A percentile compares a stretch with the other conserved stretches of the same genome.
phyloP scores from a whole-genome alignment of 2,797 vertebrate genomes.

The Anas capensis region DNA sequence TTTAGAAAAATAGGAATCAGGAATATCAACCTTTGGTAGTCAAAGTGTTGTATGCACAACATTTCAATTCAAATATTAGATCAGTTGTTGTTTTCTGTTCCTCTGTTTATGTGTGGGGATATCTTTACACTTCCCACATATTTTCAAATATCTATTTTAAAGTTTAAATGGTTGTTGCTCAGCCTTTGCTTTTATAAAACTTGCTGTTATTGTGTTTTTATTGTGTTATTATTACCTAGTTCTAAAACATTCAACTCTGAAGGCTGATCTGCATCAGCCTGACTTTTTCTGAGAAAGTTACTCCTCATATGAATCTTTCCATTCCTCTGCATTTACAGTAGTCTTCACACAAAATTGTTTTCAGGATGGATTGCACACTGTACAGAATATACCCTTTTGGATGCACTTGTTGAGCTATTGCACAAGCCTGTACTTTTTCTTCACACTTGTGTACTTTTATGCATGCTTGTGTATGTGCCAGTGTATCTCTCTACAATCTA shows the following conservation, averaged over 20 bases:
- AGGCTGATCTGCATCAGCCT: not conserved
- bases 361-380: not conserved
- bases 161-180: not conserved
- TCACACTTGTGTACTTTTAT: fast-evolving
- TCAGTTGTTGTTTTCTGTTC: not conserved
- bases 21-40: not conserved
- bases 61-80: not conserved
- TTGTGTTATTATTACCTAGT: not conserved
- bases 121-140: not conserved
- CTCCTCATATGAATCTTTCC: not conserved
- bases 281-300: too few relatives aligned
- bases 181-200: not conserved
- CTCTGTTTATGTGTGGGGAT: not conserved
- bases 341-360: not conserved
- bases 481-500: not conserved
- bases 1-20: not conserved
- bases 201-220: not conserved
- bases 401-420: not conserved
- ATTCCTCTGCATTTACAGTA: not conserved
- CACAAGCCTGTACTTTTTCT: not conserved
- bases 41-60: not conserved
- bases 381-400: not conserved
- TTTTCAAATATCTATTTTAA: not conserved
- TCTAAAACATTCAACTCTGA: not conserved
- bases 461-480: not conserved